These are phyloP conservation scores for Amitus sp. DNA, from an alignment of 2,888 invertebrate species.

Conservation along the genomic window DNA sequence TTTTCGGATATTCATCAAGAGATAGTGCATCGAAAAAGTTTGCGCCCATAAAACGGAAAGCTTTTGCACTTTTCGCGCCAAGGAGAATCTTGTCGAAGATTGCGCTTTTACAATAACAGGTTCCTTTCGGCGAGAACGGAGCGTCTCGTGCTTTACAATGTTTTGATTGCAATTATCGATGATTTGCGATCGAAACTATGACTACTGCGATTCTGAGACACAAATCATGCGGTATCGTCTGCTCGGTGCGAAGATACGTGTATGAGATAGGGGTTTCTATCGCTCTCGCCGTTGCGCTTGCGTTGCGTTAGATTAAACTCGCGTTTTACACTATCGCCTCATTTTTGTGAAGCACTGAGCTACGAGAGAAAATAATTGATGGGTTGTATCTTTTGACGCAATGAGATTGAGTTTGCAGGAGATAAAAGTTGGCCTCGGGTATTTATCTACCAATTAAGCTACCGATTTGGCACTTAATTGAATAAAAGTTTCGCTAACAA, in stretches of 20 bases:
- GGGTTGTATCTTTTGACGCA: neutral
- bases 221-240: constrained; percentile 1
- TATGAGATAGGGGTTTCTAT: constrained; percentile 1
- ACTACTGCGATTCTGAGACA: neutral
- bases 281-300: neutral
- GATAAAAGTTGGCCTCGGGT: neutral
- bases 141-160: too few species aligned
- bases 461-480: neutral
- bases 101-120: too few species aligned
- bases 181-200: neutral
- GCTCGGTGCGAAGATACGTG: neutral
- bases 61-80: too few species aligned
- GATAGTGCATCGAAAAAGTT: too few species aligned
- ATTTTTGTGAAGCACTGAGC: too few species aligned
- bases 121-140: too few species aligned
- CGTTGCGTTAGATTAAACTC: neutral
- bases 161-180: neutral
- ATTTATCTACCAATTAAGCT: neutral
- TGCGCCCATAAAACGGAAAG: too few species aligned
- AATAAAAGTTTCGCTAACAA: neutral
- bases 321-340: too few species aligned
- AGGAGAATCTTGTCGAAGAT: too few species aligned
- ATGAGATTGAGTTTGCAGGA: neutral
- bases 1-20: too few species aligned
- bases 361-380: too few species aligned